These are phyloP conservation scores for Drosophila sulfurigaster DNA, from an alignment of 1,140 invertebrate genomes.

Conservation along the genomic window DNA sequence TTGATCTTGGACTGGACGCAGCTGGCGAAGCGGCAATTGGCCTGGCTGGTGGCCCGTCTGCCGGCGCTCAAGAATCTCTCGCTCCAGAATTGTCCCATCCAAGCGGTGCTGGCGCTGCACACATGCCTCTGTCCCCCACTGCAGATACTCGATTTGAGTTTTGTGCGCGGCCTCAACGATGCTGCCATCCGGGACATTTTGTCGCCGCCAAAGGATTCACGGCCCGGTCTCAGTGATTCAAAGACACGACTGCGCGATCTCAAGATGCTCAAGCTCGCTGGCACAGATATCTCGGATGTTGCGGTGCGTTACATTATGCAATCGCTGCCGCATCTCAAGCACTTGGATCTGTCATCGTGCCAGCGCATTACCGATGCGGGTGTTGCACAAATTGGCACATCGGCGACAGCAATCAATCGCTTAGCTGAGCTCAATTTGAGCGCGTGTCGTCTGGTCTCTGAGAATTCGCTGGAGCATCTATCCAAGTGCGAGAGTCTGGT, in stretches of 20 bases:
- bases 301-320: constrained; percentile 92
- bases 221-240: constrained; percentile 93
- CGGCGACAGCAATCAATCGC: constrained; percentile 69
- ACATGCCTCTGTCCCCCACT: constrained; percentile 94
- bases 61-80: constrained; percentile 93
- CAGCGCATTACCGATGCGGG: constrained; percentile 94
- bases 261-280: constrained; percentile 90
- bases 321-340: constrained; percentile 90
- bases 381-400: constrained; percentile 92
- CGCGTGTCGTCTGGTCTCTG: constrained; percentile 93
- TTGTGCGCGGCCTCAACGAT: constrained; percentile 93
- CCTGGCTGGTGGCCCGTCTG: constrained; percentile 94
- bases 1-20: constrained; percentile 94
- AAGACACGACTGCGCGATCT: constrained; percentile 92
- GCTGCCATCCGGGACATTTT: constrained; percentile 92
- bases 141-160: constrained; percentile 92
- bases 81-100: constrained; percentile 92
- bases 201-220: constrained; percentile 93
- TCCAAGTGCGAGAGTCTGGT: constrained; percentile 87
- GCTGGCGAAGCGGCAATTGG: constrained; percentile 93
- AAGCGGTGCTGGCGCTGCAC: constrained; percentile 92
- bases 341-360: constrained; percentile 93
- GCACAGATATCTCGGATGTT: constrained; percentile 95
- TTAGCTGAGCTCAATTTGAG: constrained; percentile 90
- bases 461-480: constrained; percentile 92